Evolutionary conservation across 2,888 invertebrate species (phyloP), one percentile per base, ranked within the genome.

Genomic region (Teleogryllus oceanicus): DNA sequence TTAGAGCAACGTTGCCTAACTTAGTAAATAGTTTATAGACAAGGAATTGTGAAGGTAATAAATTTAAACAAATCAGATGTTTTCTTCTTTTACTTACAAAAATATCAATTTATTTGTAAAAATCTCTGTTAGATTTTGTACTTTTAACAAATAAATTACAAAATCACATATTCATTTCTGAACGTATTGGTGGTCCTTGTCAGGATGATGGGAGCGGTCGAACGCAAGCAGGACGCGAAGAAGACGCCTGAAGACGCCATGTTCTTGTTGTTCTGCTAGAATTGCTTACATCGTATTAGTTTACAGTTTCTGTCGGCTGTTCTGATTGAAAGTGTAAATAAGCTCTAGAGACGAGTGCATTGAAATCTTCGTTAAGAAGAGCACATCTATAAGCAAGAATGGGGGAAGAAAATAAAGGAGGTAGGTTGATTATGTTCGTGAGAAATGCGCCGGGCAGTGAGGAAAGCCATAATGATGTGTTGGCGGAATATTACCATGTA

Each of bases 401-500:
- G 80, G 80, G 80, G 11, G 80, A 80, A 78, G 80, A 80, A 78
- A 80, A 80, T 75, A 80, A 80, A 49, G 78, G 80, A 21, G 78
- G 78, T 78, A 75, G 51, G 75, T 80, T 10, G n/a, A 62, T 16
- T 62, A 4, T n/a, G 62, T n/a, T n/a, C 62, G 37, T 37, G 37
- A 37, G 37, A 37, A 37, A 37, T 37, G 37, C 8, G 37, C 37
- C 37, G 37, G 37, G 37, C 37, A 37, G 37, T 37, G 5, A 37
- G 5, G 37, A 37, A 37, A 37, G 37, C 37, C 37, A 37, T 37
- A 37, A 37, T 37, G 37, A 37, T 37, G 37, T 37, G 37, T 37
- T 37, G 37, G 37, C 37, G 37, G 37, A 37, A 37, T 37, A 37
- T 37, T 37, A 5, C 37, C 37, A 8, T 8, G 37, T 37, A 37